Conservation (phyloP, 2,113 vertebrate species). For the Engraulis encrasicolus region DNA sequence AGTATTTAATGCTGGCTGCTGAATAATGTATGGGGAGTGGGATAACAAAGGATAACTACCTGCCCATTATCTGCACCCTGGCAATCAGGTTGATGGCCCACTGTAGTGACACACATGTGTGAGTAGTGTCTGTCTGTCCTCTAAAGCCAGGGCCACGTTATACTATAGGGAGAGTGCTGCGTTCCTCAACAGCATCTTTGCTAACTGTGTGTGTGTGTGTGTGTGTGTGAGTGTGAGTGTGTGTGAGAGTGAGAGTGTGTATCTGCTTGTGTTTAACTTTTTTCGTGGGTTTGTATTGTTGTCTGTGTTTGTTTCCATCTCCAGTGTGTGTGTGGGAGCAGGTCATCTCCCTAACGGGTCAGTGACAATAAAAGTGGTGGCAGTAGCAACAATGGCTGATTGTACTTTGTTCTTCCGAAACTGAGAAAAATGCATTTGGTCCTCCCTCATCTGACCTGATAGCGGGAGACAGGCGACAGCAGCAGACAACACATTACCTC, state of each 20-base stretch:
- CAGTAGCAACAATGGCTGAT: neutral
- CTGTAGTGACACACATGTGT: neutral
- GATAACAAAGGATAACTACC: constrained; percentile 56
- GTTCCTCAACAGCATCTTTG: too few relatives aligned
- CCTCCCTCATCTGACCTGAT: neutral
- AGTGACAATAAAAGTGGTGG: neutral
- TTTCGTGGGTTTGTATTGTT: too few relatives aligned
- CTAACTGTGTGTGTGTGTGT: too few relatives aligned
- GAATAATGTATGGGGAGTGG: constrained; percentile 57
- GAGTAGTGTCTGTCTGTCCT: too few relatives aligned
- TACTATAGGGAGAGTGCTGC: too few relatives aligned
- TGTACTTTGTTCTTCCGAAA: neutral
- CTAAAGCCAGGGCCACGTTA: too few relatives aligned
- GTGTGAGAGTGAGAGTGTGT: too few relatives aligned
- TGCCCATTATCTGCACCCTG: constrained; percentile 35
- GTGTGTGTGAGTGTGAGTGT: too few relatives aligned
- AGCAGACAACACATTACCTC: neutral
- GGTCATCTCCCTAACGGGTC: neutral
- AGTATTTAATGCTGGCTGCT: constrained; percentile 47
- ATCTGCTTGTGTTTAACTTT: too few relatives aligned
- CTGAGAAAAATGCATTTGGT: neutral
- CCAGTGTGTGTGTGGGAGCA: neutral
- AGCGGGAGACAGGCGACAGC: neutral
- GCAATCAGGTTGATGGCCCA: constrained; percentile 44
- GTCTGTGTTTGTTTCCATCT: too few relatives aligned